Evolutionary conservation across 2,113 vertebrate genomes (phyloP).

Genomic region (Centropristis striata): DNA sequence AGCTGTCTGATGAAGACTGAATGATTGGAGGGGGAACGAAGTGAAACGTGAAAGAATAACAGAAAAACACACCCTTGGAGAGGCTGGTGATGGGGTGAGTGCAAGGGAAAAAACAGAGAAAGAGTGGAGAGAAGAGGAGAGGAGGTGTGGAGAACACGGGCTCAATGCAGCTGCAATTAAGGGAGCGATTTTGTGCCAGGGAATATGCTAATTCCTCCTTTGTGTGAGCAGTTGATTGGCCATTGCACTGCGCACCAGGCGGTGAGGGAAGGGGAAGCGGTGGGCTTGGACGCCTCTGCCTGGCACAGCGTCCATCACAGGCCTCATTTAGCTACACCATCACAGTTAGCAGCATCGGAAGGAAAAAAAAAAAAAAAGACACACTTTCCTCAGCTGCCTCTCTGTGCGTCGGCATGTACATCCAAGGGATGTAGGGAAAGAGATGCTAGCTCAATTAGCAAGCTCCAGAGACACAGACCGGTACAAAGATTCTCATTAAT

Average conservation of each 20-base stretch:
- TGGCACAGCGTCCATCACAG: conserved; percentile 62
- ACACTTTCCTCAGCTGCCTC: conserved; percentile 39
- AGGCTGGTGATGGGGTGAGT: conserved; percentile 53
- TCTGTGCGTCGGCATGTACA: conserved; percentile 12
- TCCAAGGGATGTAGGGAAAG: conserved; percentile 38
- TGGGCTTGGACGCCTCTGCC: conserved; percentile 58
- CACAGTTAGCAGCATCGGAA: conserved; percentile 17
- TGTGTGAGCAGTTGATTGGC: conserved; percentile 80
- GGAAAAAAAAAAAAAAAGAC: conserved; percentile 7
- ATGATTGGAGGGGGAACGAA: conserved; percentile 71
- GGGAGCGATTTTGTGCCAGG: conserved; percentile 76
- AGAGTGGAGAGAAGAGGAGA: conserved; percentile 2
- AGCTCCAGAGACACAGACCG: conserved; percentile 50
- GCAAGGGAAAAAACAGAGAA: conserved; percentile 8
- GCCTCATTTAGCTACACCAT: conserved; percentile 64
- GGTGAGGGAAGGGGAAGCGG: conserved; percentile 40
- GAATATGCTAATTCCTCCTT: conserved; percentile 81
- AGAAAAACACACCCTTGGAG: conserved; percentile 38
- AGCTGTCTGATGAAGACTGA: conserved; percentile 78
- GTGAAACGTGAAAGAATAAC: conserved; percentile 65
- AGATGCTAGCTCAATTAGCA: conserved; percentile 65
- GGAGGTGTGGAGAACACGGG: conserved; percentile 63
- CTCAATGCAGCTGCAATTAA: conserved; percentile 78
- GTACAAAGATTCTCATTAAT: conserved; percentile 69
- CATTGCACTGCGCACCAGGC: conserved; percentile 53